Conservation (phyloP, 2,888 invertebrate species). For the Lycocerus yunnanus region DNA sequence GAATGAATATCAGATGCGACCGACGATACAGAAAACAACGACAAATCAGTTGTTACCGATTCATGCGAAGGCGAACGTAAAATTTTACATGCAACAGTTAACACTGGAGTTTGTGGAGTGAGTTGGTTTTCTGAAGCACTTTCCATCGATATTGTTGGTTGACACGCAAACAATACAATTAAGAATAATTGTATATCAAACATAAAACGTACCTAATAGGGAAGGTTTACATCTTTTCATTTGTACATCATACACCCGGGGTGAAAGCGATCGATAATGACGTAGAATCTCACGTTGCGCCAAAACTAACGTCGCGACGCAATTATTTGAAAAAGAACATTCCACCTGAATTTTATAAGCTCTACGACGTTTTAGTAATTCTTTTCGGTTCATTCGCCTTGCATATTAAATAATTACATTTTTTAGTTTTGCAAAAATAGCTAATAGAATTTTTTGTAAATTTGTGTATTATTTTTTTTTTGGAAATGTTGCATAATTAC, state of each 20-base stretch:
- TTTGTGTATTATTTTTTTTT: no score
- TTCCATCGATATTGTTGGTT: constrained; percentile 32
- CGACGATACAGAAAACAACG: constrained; percentile 72
- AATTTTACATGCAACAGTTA: constrained; percentile 65
- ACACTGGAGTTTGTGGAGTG: constrained; percentile 57
- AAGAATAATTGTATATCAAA: constrained; percentile 21
- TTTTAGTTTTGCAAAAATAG: not conserved
- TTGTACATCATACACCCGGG: constrained; percentile 21
- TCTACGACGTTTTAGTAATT: not conserved
- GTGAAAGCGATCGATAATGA: constrained; percentile 23
- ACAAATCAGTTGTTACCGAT: constrained; percentile 82
- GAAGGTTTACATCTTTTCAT: constrained; percentile 10
- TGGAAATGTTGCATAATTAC: no score
- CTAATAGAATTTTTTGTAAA: not conserved
- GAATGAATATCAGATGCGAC: constrained; percentile 61
- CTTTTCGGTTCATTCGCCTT: not conserved
- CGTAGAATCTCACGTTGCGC: constrained; percentile 20
- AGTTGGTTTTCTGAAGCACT: constrained; percentile 41
- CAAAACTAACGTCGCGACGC: constrained; percentile 20
- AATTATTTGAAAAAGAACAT: not conserved
- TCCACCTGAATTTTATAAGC: not conserved
- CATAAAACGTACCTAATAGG: not conserved
- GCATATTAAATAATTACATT: not conserved
- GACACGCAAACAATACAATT: not conserved
- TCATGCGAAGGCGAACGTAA: constrained; percentile 81